A percentile compares a stretch with the other conserved stretches of the same genome.
phyloP scores from a whole-genome alignment of 1,140 invertebrate species.

The Cotesia chilonis region DNA sequence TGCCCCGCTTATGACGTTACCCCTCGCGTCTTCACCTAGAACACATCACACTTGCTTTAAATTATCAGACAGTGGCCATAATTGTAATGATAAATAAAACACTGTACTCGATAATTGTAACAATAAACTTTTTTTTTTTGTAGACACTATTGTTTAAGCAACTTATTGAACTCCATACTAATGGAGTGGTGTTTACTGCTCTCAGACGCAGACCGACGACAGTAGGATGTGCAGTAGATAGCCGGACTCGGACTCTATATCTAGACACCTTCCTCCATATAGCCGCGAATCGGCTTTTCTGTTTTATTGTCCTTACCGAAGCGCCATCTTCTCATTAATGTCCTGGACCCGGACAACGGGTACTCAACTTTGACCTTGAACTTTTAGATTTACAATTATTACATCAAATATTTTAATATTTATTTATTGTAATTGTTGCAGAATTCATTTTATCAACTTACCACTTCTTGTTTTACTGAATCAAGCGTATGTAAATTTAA shows the following conservation, averaged over 20 bases:
- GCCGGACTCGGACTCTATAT: slow-evolving; percentile 4
- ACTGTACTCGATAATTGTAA: too few relatives aligned
- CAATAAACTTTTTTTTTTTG: too few relatives aligned
- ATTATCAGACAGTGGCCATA: background rate
- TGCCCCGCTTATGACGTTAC: background rate
- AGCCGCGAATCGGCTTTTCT: slow-evolving; percentile 6
- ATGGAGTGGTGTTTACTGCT: background rate
- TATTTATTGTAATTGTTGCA: too few relatives aligned
- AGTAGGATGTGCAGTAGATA: background rate
- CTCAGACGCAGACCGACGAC: too few relatives aligned
- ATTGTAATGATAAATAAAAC: too few relatives aligned
- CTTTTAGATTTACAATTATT: too few relatives aligned
- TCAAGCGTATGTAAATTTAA: too few relatives aligned
- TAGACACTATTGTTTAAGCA: background rate
- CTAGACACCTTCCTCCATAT: too few relatives aligned
- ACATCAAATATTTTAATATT: too few relatives aligned
- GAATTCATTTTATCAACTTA: too few relatives aligned
- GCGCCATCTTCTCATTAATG: slow-evolving; percentile 6
- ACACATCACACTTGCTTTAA: slow-evolving; percentile 5
- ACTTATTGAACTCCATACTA: background rate
- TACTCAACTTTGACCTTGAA: too few relatives aligned
- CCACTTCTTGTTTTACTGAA: too few relatives aligned
- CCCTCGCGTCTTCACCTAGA: background rate
- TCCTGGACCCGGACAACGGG: background rate
- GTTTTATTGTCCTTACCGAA: background rate